phyloP scores from a whole-genome alignment of 2,888 invertebrate species.

The Diarsia rubi region DNA sequence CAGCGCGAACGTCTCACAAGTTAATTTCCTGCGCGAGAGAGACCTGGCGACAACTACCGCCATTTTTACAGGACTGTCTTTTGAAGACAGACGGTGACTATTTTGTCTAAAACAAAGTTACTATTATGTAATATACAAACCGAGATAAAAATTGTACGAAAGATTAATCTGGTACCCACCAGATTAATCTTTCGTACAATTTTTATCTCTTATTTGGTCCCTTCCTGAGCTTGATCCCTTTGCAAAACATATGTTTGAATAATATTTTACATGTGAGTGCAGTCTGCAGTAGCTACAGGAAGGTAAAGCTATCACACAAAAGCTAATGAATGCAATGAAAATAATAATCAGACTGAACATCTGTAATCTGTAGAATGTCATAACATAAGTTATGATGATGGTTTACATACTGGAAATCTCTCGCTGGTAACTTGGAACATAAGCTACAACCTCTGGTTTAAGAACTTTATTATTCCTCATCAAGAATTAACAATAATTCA shows the following conservation, averaged over 20 bases:
- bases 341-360: not conserved
- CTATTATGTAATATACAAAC: not conserved
- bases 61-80: conserved; percentile 37
- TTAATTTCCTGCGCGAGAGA: conserved; percentile 55
- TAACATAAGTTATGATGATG: not conserved
- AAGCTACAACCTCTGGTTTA: no score
- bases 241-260: not conserved
- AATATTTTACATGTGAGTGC: not conserved
- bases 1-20: conserved; percentile 30
- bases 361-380: not conserved
- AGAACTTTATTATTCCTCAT: no score
- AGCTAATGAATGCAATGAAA: not conserved
- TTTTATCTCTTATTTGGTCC: not conserved
- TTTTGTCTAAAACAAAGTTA: conserved; percentile 2
- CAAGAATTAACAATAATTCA: no score
- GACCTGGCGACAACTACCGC: conserved; percentile 30
- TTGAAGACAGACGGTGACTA: conserved; percentile 5
- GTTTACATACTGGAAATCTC: not conserved
- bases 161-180: no score
- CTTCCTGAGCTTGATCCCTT: not conserved
- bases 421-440: conserved; percentile 29
- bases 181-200: not conserved
- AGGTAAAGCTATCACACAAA: not conserved
- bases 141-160: no score
- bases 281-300: not conserved